Evolutionary conservation across 2,797 vertebrate species (phyloP), one percentile per base, ranked within the genome.

Genomic region (Sphenodon punctatus): DNA sequence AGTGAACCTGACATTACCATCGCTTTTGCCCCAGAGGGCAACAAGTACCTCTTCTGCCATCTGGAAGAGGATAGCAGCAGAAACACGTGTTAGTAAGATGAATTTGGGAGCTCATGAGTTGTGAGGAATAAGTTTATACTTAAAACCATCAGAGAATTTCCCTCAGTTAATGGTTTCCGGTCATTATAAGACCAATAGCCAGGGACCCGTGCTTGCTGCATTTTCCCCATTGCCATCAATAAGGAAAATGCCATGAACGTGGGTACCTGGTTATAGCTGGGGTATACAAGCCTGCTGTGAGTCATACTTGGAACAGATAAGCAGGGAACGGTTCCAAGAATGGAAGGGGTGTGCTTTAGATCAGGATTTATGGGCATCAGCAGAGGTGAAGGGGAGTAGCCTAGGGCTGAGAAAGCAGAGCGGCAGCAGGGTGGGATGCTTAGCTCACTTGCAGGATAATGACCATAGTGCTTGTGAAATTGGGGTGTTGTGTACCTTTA

Each of bases 21-120:
- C n/a, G 1, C 0, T 17, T 11, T 36, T 60, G 53, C 51, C 22
- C 41, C 8, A 0, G 0, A 30, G 16, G 55, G 43, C 39, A 70
- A 73, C 34, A 71, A 48, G 14, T 20, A 0, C 0, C 53, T 58
- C 46, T 19, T 45, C 46, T 39, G 39, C 27, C 32, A 15, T 1
- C 2, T 48, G 25, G 46, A 45, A 45, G 20, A 45, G 10, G 20
- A 45, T 43, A 25, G 46, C 12, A 48, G 7, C 23, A 55, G 10
- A 25, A 10, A 53, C 30, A 27, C 8, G 22, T 12, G 14, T 30
- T 7, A n/a, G n/a, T n/a, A n/a, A n/a, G n/a, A n/a, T n/a, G n/a
- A n/a, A n/a, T 0, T 23, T 75, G 22, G 49, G 58, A 51, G 32
- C 0, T 0, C 9, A 13, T 34, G 66, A 34, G 22, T n/a, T 9